Base-by-base conservation (phyloP, 2,113 vertebrate genomes). In the Aythya baeri region DNA sequence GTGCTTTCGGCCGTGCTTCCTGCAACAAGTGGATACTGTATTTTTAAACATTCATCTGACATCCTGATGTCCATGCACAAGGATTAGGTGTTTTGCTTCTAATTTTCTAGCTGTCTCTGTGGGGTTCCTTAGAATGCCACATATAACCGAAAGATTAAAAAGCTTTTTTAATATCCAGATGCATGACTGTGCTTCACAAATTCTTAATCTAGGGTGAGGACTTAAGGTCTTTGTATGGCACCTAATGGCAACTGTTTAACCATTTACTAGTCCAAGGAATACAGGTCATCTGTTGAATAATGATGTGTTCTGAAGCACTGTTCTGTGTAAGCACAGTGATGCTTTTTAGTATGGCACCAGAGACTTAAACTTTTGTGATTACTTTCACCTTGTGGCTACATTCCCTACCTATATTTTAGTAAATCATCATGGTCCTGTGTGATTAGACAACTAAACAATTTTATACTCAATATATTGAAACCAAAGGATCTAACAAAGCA, bases 21-120 rank as follows among this genome's bases (percentile, higher is more conserved):
- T n/a, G n/a, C n/a, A n/a, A n/a, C n/a, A n/a, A 89, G 25, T 22
- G 68, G 25, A 26, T 79, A 78, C 4, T 1, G 0, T 4, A 2
- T 11, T 71, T 81, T 83, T 43, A 71, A 78, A 1, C 38, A 34
- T 41, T 85, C 27, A 10, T 62, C 50, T 80, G 32, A 66, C 25
- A 76, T 66, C 20, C 49, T 18, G 11, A 57, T 80, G 77, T 93
- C 36, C 13, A 50, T 66, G 17, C 50, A 52, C 38, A 70, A 70
- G 14, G 2, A 1, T 20, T 54, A 38, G 11, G 11, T 52, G 12
- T 52, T 93, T 57, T 59, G 20, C 34, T 85, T 31, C 41, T 55
- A 21, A 25, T 43, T 79, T 89, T 91, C 7, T 44, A n/a, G 63
- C 41, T 75, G 11, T 10, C 10, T 66, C 41, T 54, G 27, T 67